These are phyloP conservation scores for Tortricodes alternella DNA, from an alignment of 2,888 invertebrate species.

Conservation along the genomic window DNA sequence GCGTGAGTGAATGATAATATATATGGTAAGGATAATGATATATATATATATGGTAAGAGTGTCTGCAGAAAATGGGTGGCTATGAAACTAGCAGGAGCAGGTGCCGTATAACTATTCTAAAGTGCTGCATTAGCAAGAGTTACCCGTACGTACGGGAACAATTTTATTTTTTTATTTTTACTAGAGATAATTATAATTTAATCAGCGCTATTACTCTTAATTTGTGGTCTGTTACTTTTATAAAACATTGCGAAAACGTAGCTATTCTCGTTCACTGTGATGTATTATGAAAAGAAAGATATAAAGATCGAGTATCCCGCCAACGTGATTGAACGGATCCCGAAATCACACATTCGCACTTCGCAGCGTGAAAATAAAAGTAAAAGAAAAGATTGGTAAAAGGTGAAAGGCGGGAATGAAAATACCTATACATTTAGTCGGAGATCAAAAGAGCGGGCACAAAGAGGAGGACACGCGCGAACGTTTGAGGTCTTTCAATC, in stretches of 20 bases:
- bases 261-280: neutral
- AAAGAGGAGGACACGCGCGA: slow-evolving; percentile 51
- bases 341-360: slow-evolving; percentile 30
- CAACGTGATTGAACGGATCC: slow-evolving; percentile 26
- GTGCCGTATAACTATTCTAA: slow-evolving; percentile 4
- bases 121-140: slow-evolving; percentile 2
- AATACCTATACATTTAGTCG: slow-evolving; percentile 50
- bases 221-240: neutral
- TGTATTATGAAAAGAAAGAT: neutral
- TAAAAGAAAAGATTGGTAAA: slow-evolving; percentile 56
- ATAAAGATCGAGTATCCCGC: slow-evolving; percentile 5
- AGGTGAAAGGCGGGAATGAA: slow-evolving; percentile 56
- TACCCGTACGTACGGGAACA: neutral
- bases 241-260: neutral
- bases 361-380: slow-evolving; percentile 38
- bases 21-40: no score
- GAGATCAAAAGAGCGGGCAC: slow-evolving; percentile 57
- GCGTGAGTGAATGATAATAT: no score
- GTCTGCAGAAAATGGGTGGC: no score
- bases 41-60: no score
- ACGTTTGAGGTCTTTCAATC: slow-evolving; percentile 37
- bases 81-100: neutral
- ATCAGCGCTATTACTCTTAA: neutral
- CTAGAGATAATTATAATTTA: neutral
- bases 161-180: neutral